A percentile compares a stretch with the other conserved stretches of the same genome.
Conservation (phyloP, 2,113 vertebrate genomes). For the Tupaia chinensis region DNA sequence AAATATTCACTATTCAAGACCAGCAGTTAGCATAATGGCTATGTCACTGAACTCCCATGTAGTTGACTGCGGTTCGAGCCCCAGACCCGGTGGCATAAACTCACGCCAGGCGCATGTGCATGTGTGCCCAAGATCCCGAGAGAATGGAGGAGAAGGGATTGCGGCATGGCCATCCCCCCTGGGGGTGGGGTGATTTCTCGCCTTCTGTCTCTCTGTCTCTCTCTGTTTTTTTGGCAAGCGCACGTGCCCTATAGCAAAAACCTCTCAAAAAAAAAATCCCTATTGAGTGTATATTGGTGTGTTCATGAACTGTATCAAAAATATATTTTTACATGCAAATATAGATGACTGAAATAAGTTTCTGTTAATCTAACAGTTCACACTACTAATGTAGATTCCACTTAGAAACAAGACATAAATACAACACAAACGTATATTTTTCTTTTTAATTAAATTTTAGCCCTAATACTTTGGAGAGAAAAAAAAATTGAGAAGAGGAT, state of each 20-base stretch:
- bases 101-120: too few species aligned
- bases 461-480: background rate
- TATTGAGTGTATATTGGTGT: background rate
- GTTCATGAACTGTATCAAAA: background rate
- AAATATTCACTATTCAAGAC: background rate
- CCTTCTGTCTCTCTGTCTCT: too few species aligned
- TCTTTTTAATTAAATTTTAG: background rate
- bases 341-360: background rate
- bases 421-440: background rate
- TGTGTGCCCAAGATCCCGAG: too few species aligned
- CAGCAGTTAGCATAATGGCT: too few species aligned
- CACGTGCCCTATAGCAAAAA: background rate
- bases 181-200: too few species aligned
- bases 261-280: background rate
- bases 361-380: background rate
- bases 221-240: too few species aligned
- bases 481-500: background rate
- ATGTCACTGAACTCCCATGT: too few species aligned
- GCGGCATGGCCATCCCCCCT: too few species aligned
- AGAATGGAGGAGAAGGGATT: too few species aligned
- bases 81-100: too few species aligned
- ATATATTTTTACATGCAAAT: background rate
- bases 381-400: background rate
- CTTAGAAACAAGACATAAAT: background rate
- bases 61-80: too few species aligned